A percentile compares a stretch with the other conserved stretches of the same genome.
Evolutionary conservation across 2,888 invertebrate species (phyloP).

Genomic region (Alviniconcha strummeri): DNA sequence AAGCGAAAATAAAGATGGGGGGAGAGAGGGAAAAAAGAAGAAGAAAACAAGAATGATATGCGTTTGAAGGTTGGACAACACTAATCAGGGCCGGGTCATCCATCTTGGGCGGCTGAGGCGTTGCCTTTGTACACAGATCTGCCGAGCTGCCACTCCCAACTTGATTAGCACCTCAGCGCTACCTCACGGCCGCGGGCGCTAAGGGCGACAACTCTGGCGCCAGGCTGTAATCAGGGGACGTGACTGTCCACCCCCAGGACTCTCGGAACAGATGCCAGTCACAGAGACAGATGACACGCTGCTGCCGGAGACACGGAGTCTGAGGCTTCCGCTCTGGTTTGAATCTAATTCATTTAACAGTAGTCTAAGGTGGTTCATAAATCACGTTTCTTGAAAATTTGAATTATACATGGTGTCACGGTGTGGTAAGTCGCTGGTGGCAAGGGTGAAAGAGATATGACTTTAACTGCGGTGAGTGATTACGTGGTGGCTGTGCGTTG

Average conservation of each 20-base stretch:
- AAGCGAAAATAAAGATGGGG: not conserved
- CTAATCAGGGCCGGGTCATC: conserved; percentile 13
- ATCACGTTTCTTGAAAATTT: too few relatives aligned
- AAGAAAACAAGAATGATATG: not conserved
- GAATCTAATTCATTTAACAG: too few relatives aligned
- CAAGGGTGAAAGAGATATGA: too few relatives aligned
- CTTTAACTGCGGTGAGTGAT: too few relatives aligned
- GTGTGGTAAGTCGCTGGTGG: too few relatives aligned
- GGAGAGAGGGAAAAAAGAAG: too few relatives aligned
- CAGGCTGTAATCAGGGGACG: conserved; percentile 24
- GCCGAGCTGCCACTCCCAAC: conserved; percentile 1
- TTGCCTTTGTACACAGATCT: not conserved
- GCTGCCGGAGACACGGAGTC: conserved; percentile 4
- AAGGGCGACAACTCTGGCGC: conserved; percentile 27
- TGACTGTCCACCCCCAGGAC: conserved; percentile 19
- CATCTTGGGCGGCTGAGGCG: conserved; percentile 5
- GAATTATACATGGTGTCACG: too few relatives aligned
- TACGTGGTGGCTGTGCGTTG: too few relatives aligned
- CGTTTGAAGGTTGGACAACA: not conserved
- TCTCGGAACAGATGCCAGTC: conserved; percentile 18
- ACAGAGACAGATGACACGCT: conserved; percentile 8
- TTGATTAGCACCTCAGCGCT: conserved; percentile 23
- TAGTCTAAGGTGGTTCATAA: too few relatives aligned
- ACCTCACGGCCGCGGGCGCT: not conserved
- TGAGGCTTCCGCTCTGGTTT: not conserved